Base-by-base conservation (phyloP, 2,888 invertebrate species). In the Augochlorella aurata region DNA sequence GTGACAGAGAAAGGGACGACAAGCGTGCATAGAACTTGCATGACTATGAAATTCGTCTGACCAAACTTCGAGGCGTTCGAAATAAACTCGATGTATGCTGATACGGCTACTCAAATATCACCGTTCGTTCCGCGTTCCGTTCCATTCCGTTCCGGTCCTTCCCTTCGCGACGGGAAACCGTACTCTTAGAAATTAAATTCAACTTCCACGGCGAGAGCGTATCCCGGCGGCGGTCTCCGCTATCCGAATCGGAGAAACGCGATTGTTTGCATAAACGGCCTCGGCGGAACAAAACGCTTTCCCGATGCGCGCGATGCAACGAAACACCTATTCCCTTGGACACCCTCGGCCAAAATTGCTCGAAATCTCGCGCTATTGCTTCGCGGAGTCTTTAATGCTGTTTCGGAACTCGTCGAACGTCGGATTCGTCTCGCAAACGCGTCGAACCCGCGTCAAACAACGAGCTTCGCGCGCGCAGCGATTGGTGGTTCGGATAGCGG, bases 41-140 rank as follows among this genome's bases (percentile, higher is more conserved):
- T 24, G 47, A 67, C 47, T 67, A 49, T 67, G 24, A 47, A 67
- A 67, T 67, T 67, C 67, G 67, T 29, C 67, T 29, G 67, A 67
- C 47, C 47, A 67, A 67, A 67, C 24, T 67, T 67, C 47, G 67
- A 47, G 24, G 67, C 47, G 47, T 47, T 67, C 24, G 24, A 66
- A 66, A 45, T 66, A 66, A 47, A 24, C 47, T 24, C 47, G 24
- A 49, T 67, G 9, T 67, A 67, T 67, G 67, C 67, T 67, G 47
- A 67, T 67, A 29, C 67, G 18, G 67, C 49, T 47, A 47, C 47
- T 67, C 67, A 47, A 47, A 44, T 49, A 67, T 67, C 44, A 67
- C 21, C 67, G 47, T 67, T 18, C 47, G 12, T 16, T 24, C 21
- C 29, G 3, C 14, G 16, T 63, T 38, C 16, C 29, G 29, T 7